These are phyloP conservation scores for Cynodonichthys magdalenae DNA, from an alignment of 2,797 vertebrate species.

Conservation along the genomic window DNA sequence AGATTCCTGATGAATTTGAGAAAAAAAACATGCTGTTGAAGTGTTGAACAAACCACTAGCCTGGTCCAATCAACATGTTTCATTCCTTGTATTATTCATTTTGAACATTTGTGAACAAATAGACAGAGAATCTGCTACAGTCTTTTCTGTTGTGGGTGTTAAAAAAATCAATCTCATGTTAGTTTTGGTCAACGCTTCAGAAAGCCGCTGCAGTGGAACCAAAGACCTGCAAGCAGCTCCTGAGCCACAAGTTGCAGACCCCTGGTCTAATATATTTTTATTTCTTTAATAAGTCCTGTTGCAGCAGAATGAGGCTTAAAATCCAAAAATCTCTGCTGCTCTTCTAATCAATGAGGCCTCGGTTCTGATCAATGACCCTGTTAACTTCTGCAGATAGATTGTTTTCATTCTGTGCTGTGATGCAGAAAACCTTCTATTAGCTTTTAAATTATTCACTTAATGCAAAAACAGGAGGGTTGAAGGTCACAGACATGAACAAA, in stretches of 20 bases:
- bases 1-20: too few species aligned
- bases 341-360: constrained; percentile 5
- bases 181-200: too few species aligned
- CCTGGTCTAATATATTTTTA: neutral
- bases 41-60: too few species aligned
- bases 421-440: constrained; percentile 14
- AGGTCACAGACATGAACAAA: constrained; percentile 7
- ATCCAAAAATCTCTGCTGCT: neutral
- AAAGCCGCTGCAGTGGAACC: too few species aligned
- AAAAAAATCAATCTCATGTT: too few species aligned
- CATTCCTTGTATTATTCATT: too few species aligned
- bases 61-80: too few species aligned
- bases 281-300: neutral
- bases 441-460: constrained; percentile 13
- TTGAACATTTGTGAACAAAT: too few species aligned
- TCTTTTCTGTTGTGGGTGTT: too few species aligned
- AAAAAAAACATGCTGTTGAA: too few species aligned
- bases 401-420: constrained; percentile 2
- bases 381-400: constrained; percentile 6
- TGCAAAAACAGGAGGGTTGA: constrained; percentile 21
- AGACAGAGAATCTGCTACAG: too few species aligned
- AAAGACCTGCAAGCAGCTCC: neutral
- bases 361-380: constrained; percentile 15
- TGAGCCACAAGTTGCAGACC: too few species aligned
- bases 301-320: neutral